A percentile compares a stretch with the other conserved stretches of the same genome.
Evolutionary conservation across 2,113 vertebrate species (phyloP).

Genomic region (Desmodus rotundus): DNA sequence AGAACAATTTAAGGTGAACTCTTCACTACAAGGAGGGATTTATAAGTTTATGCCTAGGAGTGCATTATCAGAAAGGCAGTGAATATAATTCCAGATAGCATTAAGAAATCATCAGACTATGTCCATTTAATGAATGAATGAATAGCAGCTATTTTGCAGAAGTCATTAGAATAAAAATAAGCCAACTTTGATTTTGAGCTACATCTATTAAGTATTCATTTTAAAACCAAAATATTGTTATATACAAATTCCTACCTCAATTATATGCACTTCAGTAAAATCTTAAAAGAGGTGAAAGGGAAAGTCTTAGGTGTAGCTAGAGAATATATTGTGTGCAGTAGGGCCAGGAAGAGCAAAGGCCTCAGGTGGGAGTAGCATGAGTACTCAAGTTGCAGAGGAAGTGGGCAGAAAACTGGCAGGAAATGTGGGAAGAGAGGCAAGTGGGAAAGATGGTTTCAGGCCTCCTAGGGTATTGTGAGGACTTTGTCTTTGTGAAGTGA

Average conservation of each 20-base stretch:
- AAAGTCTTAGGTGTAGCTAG: not conserved
- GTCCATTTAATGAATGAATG: conserved; percentile 9
- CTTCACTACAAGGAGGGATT: not conserved
- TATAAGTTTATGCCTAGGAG: not conserved
- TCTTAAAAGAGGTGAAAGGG: not conserved
- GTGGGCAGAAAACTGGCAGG: not conserved
- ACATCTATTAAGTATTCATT: not conserved
- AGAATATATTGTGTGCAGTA: not conserved
- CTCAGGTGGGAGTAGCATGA: not conserved
- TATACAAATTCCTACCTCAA: not conserved
- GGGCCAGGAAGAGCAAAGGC: not conserved
- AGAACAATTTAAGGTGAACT: not conserved
- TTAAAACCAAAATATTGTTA: not conserved
- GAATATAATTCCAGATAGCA: not conserved
- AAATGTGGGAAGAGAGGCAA: not conserved
- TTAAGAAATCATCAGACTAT: not conserved
- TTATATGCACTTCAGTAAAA: not conserved
- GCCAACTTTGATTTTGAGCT: conserved; percentile 7
- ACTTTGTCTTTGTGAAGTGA: not conserved
- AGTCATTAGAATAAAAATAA: conserved; percentile 20
- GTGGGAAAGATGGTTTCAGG: not conserved
- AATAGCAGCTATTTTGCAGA: not conserved
- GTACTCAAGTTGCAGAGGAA: not conserved
- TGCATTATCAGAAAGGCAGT: not conserved
- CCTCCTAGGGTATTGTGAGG: not conserved